Evolutionary conservation across 2,797 vertebrate species (phyloP), one percentile per base, ranked within the genome.

Genomic region (Trematomus bernacchii): DNA sequence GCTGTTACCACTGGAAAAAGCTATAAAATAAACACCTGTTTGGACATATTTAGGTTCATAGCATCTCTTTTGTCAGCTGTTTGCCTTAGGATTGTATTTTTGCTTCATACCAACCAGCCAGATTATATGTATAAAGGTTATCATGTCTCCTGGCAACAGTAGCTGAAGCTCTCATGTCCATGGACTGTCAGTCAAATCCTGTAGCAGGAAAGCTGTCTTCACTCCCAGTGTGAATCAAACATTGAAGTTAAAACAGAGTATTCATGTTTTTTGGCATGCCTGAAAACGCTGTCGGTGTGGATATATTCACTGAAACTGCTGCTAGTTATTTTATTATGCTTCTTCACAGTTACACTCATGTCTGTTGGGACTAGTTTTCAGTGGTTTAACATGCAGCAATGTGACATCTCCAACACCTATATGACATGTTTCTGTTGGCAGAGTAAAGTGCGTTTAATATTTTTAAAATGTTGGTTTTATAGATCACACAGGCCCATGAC

Each of bases 261-360:
- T 66, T 79, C 15, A 21, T 21, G 1, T 64, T 0, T 46, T 15
- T 33, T 55, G n/a, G 3, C 42, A 1, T 43, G 37, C 23, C 54
- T 68, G 51, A 57, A 59, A 66, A 16, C 10, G 1, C 50, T 76
- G 80, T 84, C 81, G 58, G 60, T 30, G 72, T 57, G 11, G 10
- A 73, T 79, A n/a, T 69, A n/a, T 3, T 68, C 62, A 74, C 1
- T 23, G 18, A 52, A 51, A 21, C 51, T 54, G 59, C 62, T 64
- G 60, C 74, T 54, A 2, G 6, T 57, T 57, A 57, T 64, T 48
- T 46, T 42, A 58, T 73, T 54, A 42, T 66, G 53, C 68, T 52
- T 68, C 60, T 75, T 70, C 51, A 27, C 57, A 23, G 33, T 44
- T 57, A 37, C 3, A 16, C 3, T 59, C 61, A 19, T 57, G 37